Evolutionary conservation across 2,797 vertebrate species (phyloP), one percentile per base, ranked within the genome.

Genomic region (Sibirionetta formosa): DNA sequence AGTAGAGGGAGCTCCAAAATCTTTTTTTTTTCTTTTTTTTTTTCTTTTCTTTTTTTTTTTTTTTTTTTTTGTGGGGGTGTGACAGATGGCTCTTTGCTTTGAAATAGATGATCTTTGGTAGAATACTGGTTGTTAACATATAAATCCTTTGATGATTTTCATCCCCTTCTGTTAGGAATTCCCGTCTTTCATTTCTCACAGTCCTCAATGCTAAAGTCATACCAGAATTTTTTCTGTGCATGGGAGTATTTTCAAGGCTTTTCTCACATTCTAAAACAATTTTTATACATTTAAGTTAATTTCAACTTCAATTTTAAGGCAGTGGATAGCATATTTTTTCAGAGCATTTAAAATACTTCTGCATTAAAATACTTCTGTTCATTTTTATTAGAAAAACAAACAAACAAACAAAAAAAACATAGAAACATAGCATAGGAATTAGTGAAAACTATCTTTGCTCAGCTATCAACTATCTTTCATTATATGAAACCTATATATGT

Each of bases 1-100:
- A 95, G 96, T 84, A 98, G 98, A 96, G 97, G 98, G 97, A 76
- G 96, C 96, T 86, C 90, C 53, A 69, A 79, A 96, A 91, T 93
- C 8, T 77, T 36, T 2, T 17, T 26, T 46, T 22, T 27, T 7
- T 53, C 38, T 20, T 46, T 22, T 46, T 46, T 10, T 46, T 20
- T 44, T 20, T 24, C 7, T 53, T 44, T 36, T 31, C n/a, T 66
- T 44, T 57, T 46, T 4, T 40, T 40, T 40, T 40, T 40, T 40
- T 40, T 40, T 42, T 42, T 42, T 42, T 16, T 42, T 42, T 42
- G 40, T 8, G 40, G 40, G 1, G 13, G 13, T 11, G 38, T 73
- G 75, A 50, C 92, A 96, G 86, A 81, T 93, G 75, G 56, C 65
- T 24, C 44, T 86, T 72, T 63, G n/a, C 64, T 65, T 82, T 46